Conservation (phyloP, 2,888 invertebrate genomes). For the Dugesia japonica region DNA sequence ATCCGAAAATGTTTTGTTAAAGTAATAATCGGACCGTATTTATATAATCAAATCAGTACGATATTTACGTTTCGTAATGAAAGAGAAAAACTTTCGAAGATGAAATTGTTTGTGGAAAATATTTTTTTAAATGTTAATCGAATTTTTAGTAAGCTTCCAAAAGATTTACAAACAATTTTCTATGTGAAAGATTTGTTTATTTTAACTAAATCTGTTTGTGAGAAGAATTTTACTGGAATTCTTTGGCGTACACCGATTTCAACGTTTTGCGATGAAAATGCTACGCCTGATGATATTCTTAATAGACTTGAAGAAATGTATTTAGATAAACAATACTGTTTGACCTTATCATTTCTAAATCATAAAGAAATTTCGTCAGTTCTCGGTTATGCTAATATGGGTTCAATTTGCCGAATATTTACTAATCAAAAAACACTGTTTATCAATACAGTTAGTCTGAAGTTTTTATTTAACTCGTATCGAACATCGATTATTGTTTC, state of each 20-base stretch:
- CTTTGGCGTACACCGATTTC: background rate
- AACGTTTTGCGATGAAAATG: background rate
- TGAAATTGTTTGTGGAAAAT: background rate
- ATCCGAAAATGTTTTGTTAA: background rate
- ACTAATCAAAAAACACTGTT: background rate
- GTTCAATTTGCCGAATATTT: background rate
- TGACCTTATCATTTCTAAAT: background rate
- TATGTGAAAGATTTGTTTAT: background rate
- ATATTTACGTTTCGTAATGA: background rate
- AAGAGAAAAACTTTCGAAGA: background rate
- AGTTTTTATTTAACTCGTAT: background rate
- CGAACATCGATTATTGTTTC: background rate
- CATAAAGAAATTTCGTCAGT: background rate
- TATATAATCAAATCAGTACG: background rate
- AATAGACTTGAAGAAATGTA: background rate
- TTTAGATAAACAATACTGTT: background rate
- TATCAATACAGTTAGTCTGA: background rate
- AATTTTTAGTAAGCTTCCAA: background rate
- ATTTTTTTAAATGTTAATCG: background rate
- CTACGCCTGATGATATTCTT: background rate
- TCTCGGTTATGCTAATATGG: background rate
- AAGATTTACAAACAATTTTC: background rate
- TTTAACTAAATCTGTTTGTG: background rate
- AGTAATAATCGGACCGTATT: background rate
- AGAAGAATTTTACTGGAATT: background rate